Evolutionary conservation across 2,888 invertebrate genomes (phyloP).

Genomic region (Bibio marci): DNA sequence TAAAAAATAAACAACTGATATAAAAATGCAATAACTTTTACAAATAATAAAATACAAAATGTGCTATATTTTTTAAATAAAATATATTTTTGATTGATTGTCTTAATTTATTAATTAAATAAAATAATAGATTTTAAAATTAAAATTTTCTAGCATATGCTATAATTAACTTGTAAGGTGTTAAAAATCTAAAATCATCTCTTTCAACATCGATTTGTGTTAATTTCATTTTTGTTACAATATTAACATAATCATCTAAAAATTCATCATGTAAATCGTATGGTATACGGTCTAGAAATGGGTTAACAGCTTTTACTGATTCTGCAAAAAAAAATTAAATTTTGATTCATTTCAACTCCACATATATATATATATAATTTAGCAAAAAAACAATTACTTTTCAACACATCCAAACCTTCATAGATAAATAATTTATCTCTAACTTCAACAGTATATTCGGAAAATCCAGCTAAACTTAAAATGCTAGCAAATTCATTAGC

Average conservation of each 20-base stretch:
- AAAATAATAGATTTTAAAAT: no score
- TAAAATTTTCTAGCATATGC: constrained; percentile 32
- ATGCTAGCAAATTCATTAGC: constrained; percentile 36
- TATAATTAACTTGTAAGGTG: constrained; percentile 33
- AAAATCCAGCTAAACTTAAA: constrained; percentile 41
- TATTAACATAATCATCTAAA: constrained; percentile 39
- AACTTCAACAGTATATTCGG: constrained; percentile 37
- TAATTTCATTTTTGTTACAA: constrained; percentile 31
- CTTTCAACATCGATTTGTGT: constrained; percentile 8
- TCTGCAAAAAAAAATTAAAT: constrained; percentile 30
- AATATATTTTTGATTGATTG: no score
- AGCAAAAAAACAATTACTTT: constrained; percentile 33
- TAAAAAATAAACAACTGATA: no score
- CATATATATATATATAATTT: constrained; percentile 1
- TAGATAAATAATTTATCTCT: constrained; percentile 40
- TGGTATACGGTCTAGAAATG: constrained; percentile 46
- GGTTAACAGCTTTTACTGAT: constrained; percentile 50
- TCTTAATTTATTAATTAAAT: no score
- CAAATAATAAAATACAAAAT: no score
- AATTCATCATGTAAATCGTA: constrained; percentile 38
- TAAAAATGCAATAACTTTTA: no score
- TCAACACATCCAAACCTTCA: constrained; percentile 35
- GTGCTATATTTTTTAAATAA: no score
- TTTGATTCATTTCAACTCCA: background rate
- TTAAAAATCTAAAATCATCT: constrained; percentile 26